Percentiles rank a stretch among this genome's conserved stretches.
These are phyloP conservation scores for Pygoscelis antarcticus DNA, from an alignment of 2,113 vertebrate species.

Conservation along the genomic window DNA sequence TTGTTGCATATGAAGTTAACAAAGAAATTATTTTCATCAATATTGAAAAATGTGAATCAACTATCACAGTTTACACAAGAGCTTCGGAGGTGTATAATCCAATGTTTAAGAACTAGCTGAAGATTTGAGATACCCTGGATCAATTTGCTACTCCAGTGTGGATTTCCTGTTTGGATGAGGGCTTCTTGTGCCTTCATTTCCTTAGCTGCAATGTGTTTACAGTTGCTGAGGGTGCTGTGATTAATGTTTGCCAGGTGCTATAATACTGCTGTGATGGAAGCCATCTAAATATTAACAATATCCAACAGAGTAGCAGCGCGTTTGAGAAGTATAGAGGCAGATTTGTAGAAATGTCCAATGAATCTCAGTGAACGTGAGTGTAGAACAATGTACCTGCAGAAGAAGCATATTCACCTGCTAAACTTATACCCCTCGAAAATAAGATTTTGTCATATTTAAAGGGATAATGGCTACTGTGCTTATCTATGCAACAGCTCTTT, in stretches of 20 bases:
- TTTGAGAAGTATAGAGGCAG: not conserved
- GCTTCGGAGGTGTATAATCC: not conserved
- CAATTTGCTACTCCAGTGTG: not conserved
- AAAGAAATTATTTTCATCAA: not conserved
- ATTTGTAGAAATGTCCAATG: not conserved
- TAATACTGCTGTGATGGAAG: not conserved
- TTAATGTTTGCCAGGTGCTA: conserved; percentile 21
- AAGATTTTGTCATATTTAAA: not conserved
- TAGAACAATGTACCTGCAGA: not conserved
- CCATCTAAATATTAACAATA: not conserved
- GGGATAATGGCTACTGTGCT: not conserved
- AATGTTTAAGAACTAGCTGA: not conserved
- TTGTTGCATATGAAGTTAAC: not conserved
- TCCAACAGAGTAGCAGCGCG: not conserved
- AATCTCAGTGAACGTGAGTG: not conserved
- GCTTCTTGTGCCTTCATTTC: not conserved
- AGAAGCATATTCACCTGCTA: not conserved
- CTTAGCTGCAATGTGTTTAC: not conserved
- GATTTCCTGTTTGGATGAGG: conserved; percentile 13
- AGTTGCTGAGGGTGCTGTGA: not conserved
- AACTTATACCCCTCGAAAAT: not conserved
- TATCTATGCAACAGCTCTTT: not conserved
- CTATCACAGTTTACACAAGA: not conserved
- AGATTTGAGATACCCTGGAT: not conserved
- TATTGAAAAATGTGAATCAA: not conserved